Evolutionary conservation across 2,113 vertebrate species (phyloP).

Genomic region (Macrotus californicus): DNA sequence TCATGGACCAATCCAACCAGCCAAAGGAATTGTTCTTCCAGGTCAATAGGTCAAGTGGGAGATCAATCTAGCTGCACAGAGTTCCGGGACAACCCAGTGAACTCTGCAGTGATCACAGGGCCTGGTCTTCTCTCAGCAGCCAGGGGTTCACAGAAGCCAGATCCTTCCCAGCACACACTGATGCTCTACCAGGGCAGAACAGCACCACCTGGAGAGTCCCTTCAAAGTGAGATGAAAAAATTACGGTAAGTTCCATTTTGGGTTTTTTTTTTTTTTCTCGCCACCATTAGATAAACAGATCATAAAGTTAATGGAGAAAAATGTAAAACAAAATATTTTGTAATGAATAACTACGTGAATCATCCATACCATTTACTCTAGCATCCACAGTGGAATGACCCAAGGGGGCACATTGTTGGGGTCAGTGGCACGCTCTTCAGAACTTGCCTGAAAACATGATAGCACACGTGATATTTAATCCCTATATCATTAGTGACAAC

Average conservation of each 20-base stretch:
- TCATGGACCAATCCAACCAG: neutral
- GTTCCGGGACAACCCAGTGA: neutral
- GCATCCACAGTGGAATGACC: neutral
- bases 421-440: neutral
- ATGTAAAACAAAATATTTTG: neutral
- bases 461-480: neutral
- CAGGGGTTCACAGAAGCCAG: too few relatives aligned
- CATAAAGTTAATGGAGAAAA: neutral
- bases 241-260: neutral
- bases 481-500: conserved; percentile 6
- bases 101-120: neutral
- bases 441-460: neutral
- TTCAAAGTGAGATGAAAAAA: neutral
- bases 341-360: neutral
- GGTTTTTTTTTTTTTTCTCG: too few relatives aligned
- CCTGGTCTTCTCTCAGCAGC: neutral
- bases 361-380: neutral
- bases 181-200: neutral
- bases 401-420: neutral
- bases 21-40: neutral
- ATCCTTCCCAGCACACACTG: neutral
- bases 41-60: neutral
- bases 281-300: neutral
- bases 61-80: neutral
- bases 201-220: neutral